phyloP scores from a whole-genome alignment of 2,113 vertebrate species.

The Odocoileus virginianus region DNA sequence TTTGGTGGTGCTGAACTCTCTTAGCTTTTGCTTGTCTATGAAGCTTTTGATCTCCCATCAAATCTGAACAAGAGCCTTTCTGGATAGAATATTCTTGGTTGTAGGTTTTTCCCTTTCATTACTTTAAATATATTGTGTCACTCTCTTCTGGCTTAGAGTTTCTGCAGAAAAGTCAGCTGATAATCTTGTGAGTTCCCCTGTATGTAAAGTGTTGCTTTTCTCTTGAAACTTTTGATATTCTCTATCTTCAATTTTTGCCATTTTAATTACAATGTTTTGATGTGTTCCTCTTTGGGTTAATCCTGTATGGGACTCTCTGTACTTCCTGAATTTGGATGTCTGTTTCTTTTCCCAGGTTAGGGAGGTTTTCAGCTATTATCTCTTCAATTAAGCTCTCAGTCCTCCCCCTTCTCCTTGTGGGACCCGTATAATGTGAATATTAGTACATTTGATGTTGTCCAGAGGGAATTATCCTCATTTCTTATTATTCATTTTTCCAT shows the following conservation, averaged over 20 bases:
- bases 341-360: not conserved
- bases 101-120: not conserved
- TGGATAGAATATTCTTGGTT: not conserved
- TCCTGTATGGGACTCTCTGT: not conserved
- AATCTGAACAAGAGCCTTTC: not conserved
- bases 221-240: not conserved
- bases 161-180: not conserved
- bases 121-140: not conserved
- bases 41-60: not conserved
- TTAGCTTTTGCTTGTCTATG: not conserved
- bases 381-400: not conserved
- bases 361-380: not conserved
- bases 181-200: not conserved
- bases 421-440: not conserved
- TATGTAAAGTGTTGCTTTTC: not conserved
- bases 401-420: not conserved
- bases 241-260: not conserved
- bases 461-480: not conserved
- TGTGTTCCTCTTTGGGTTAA: not conserved
- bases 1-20: not conserved
- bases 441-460: not conserved
- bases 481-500: not conserved
- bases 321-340: not conserved
- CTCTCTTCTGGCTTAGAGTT: not conserved
- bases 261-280: not conserved